These are phyloP conservation scores for Diplodus puntazzo DNA, from an alignment of 2,797 vertebrate species.

Conservation along the genomic window DNA sequence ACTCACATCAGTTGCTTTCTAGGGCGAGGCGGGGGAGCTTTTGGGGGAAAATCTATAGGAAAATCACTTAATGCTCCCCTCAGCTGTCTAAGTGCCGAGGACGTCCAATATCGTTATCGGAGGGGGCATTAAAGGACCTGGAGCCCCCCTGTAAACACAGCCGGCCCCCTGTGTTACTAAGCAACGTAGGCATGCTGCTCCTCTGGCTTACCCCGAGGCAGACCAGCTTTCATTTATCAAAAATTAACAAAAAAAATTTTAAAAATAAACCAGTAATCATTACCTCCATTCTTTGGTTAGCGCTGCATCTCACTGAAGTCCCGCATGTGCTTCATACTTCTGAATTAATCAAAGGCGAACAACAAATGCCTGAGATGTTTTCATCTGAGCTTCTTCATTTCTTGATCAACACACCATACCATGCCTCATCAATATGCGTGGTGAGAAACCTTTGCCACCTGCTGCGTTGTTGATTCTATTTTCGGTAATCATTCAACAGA, in stretches of 20 bases:
- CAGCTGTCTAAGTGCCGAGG: not conserved
- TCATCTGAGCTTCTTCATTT: conserved; percentile 7
- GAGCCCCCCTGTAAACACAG: conserved; percentile 37
- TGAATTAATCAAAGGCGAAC: conserved; percentile 34
- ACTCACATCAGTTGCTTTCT: not conserved
- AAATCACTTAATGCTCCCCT: not conserved
- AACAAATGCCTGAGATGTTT: conserved; percentile 3
- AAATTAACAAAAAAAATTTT: conserved; percentile 1
- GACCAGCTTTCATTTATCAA: conserved; percentile 20
- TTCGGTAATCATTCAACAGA: conserved; percentile 6
- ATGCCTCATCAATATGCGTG: conserved; percentile 36
- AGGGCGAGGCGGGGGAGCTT: not conserved
- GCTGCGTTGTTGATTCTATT: conserved; percentile 27
- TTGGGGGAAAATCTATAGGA: not conserved
- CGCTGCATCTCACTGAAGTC: conserved; percentile 3
- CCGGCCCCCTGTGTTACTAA: not conserved
- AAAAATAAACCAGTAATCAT: conserved; percentile 15
- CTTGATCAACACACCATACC: conserved; percentile 27
- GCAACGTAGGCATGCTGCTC: not conserved
- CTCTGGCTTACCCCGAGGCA: conserved; percentile 16
- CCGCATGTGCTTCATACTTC: not conserved
- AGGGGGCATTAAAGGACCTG: conserved; percentile 32
- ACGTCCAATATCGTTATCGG: conserved; percentile 8
- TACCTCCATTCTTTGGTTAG: not conserved
- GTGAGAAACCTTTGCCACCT: conserved; percentile 12